phyloP scores from a whole-genome alignment of 2,113 vertebrate species.

The Corvus cornix region DNA sequence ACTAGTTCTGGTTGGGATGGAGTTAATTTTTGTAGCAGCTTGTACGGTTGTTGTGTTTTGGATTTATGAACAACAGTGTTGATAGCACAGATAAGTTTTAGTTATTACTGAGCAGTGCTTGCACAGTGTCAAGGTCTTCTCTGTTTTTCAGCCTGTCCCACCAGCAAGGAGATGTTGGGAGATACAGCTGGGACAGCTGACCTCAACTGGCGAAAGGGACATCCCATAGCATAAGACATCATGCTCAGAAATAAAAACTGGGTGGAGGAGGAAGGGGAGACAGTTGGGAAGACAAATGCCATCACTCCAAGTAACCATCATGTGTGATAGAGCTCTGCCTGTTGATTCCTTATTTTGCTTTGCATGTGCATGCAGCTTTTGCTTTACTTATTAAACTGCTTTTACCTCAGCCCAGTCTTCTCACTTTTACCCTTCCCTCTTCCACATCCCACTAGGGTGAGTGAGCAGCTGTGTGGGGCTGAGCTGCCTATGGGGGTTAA shows the following conservation, averaged over 20 bases:
- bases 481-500: not conserved
- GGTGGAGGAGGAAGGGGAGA: not conserved
- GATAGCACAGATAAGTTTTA: not conserved
- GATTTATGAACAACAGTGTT: not conserved
- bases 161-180: not conserved
- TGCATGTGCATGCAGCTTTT: fast-evolving
- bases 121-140: not conserved
- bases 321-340: not conserved
- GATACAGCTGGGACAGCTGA: not conserved
- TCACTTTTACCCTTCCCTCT: not conserved
- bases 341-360: not conserved
- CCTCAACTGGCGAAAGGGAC: not conserved
- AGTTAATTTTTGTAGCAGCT: not conserved
- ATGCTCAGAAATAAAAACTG: not conserved
- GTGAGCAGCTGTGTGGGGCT: not conserved
- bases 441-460: not conserved
- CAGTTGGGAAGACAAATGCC: not conserved
- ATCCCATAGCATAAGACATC: not conserved
- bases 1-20: not conserved
- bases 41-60: not conserved
- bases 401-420: not conserved
- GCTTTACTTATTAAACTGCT: not conserved
- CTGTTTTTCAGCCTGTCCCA: not conserved
- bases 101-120: not conserved
- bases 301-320: not conserved